Percentiles rank a stretch among this genome's conserved stretches.
Conservation (phyloP, 2,797 vertebrate genomes). For the Coregonus sp. region DNA sequence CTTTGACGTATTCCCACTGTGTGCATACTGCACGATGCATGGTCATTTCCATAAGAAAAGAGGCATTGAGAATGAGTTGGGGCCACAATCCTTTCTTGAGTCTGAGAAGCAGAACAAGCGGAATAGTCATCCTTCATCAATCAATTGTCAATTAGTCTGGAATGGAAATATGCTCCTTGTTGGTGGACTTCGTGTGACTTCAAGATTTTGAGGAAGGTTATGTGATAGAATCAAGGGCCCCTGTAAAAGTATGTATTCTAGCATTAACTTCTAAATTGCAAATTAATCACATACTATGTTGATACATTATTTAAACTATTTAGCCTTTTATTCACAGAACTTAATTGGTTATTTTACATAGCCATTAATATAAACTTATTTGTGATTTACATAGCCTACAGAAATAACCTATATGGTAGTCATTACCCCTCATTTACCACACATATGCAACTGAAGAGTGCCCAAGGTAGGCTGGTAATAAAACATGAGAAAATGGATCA, state of each 20-base stretch:
- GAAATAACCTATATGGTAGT: not conserved
- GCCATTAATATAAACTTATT: not conserved
- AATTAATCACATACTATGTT: not conserved
- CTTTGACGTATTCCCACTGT: slow-evolving; percentile 72
- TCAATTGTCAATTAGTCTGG: slow-evolving; percentile 59
- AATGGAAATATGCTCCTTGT: slow-evolving; percentile 43
- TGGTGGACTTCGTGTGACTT: slow-evolving; percentile 54
- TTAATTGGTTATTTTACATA: not conserved
- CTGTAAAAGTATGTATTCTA: not conserved
- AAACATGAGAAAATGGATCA: slow-evolving; percentile 11
- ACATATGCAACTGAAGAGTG: not conserved
- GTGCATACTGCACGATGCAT: slow-evolving; percentile 33
- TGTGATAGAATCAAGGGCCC: slow-evolving; percentile 32
- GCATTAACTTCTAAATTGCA: not conserved
- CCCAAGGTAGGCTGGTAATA: not conserved
- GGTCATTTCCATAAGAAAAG: slow-evolving; percentile 75
- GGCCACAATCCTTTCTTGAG: slow-evolving; percentile 52
- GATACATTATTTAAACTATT: not conserved
- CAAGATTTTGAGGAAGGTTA: slow-evolving; percentile 58
- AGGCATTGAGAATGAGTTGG: slow-evolving; percentile 62
- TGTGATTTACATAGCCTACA: not conserved
- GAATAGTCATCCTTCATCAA: slow-evolving; percentile 62
- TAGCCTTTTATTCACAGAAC: too few species aligned
- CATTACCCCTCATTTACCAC: not conserved
- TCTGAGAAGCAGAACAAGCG: slow-evolving; percentile 43